Evolutionary conservation across 2,888 invertebrate genomes (phyloP), one percentile per base, ranked within the genome.

Genomic region (Lasioglossum pauxillum): DNA sequence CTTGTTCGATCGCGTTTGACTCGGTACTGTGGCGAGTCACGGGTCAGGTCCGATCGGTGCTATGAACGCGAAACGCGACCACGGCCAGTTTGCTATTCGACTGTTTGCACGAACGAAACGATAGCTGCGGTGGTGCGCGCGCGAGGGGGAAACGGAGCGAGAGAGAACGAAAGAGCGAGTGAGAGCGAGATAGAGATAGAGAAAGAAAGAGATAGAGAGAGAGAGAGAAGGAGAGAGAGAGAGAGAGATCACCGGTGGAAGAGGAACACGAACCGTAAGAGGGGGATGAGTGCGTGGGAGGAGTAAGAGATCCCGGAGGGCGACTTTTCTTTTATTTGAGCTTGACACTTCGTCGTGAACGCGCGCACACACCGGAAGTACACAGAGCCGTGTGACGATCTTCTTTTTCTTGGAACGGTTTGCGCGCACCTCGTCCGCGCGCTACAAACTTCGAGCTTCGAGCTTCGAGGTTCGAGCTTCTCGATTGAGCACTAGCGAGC

Each of bases 261-360:
- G 78, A 86, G 82, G 84, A 84, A 87, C 74, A 75, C 82, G 80
- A 81, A 84, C 74, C 84, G 85, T 87, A 87, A 90, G 86, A 90
- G 91, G 83, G 88, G 90, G 89, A 88, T 86, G 79, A 84, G 90
- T 79, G 90, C 83, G 89, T 87, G 88, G 89, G 83, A 90, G 90
- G 90, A 89, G 88, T 87, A 89, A 89, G 90, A 88, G 86, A 82
- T 89, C 90, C 92, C 91, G 83, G 88, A 91, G 92, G 92, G 91
- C 92, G 90, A 92, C 91, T 94, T 94, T 94, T 94, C 93, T 94
- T 94, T 94, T 94, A 94, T 94, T 94, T 93, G 90, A 93, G 92
- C 90, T 93, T 92, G 94, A 93, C 93, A 93, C 93, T 93, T 93
- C 90, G 93, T 89, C 91, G 94, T 83, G 94, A 92, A 91, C 92